Percentiles rank a stretch among this genome's conserved stretches.
Conservation (phyloP, 2,113 vertebrate species). For the Carlito syrichta region DNA sequence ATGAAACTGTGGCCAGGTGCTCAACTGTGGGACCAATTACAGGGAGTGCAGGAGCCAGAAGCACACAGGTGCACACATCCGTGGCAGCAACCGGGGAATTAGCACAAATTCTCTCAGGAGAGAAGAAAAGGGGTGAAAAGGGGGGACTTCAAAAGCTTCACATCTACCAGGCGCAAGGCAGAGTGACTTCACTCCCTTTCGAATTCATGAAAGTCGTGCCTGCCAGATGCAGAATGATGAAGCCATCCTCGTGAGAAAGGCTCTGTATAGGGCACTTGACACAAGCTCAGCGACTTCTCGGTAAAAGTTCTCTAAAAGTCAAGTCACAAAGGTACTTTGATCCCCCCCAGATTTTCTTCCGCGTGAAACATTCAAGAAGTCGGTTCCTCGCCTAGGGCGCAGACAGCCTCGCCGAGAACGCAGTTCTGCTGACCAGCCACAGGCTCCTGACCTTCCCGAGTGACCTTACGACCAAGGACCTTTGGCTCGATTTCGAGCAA, state of each 20-base stretch:
- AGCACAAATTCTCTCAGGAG: not conserved
- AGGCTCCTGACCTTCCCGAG: constrained; percentile 37
- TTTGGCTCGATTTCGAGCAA: constrained; percentile 16
- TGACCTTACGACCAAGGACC: constrained; percentile 35
- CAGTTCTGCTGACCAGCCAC: not conserved
- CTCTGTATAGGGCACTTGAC: not conserved
- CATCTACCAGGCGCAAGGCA: not conserved
- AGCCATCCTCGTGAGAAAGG: not conserved
- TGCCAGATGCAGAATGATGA: not conserved
- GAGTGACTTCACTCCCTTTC: constrained; percentile 20
- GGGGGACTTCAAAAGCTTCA: not conserved
- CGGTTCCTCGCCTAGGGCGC: not conserved
- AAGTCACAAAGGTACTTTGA: constrained; percentile 30
- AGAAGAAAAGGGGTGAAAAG: not conserved
- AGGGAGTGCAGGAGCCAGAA: not conserved
- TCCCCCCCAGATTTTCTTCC: not conserved
- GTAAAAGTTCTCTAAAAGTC: constrained; percentile 41
- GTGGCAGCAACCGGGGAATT: constrained; percentile 12
- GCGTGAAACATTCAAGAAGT: not conserved
- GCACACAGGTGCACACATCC: not conserved
- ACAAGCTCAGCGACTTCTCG: not conserved
- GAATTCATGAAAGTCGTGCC: not conserved
- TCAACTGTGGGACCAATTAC: constrained; percentile 45
- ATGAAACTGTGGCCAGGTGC: constrained; percentile 14
- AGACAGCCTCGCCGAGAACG: not conserved